Evolutionary conservation across 2,888 invertebrate genomes (phyloP).

Genomic region (Platycheirus rosarum): DNA sequence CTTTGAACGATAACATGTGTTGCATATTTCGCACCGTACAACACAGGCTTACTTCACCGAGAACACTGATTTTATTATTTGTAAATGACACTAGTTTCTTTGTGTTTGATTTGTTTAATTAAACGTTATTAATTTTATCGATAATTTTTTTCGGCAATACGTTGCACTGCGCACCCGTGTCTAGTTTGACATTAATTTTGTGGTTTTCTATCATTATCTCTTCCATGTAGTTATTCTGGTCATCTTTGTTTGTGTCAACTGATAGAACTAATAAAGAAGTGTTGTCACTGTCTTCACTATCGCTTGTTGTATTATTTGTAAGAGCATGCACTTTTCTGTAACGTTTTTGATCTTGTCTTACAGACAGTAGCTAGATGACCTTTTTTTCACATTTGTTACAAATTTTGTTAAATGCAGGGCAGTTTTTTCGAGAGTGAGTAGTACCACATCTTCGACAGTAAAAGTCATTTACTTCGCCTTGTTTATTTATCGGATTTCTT

Average conservation of each 20-base stretch:
- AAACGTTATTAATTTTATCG: conserved; percentile 22
- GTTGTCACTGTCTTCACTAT: conserved; percentile 50
- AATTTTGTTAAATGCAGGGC: conserved; percentile 55
- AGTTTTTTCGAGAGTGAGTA: conserved; percentile 54
- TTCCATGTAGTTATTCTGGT: conserved; percentile 59
- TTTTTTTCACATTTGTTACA: conserved; percentile 55
- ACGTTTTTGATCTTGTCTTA: conserved; percentile 39
- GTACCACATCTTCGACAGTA: conserved; percentile 50
- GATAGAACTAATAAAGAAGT: conserved; percentile 60
- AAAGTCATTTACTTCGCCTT: conserved; percentile 10
- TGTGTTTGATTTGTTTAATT: conserved; percentile 24
- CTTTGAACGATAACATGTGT: conserved; percentile 41
- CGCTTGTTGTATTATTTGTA: conserved; percentile 26
- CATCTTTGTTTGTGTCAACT: conserved; percentile 60
- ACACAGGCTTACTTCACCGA: conserved; percentile 36
- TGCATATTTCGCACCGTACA: conserved; percentile 38
- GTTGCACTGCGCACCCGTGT: conserved; percentile 63
- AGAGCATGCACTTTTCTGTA: conserved; percentile 46
- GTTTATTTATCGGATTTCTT: conserved; percentile 29
- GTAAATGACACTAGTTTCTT: conserved; percentile 34
- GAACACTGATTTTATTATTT: conserved; percentile 52
- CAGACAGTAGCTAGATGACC: conserved; percentile 39
- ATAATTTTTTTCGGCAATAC: conserved; percentile 52
- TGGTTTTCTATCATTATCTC: conserved; percentile 54
- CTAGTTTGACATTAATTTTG: too few species aligned